Evolutionary conservation across 2,888 invertebrate species (phyloP), one percentile per base, ranked within the genome.

Genomic region (Ernsta delagoae): DNA sequence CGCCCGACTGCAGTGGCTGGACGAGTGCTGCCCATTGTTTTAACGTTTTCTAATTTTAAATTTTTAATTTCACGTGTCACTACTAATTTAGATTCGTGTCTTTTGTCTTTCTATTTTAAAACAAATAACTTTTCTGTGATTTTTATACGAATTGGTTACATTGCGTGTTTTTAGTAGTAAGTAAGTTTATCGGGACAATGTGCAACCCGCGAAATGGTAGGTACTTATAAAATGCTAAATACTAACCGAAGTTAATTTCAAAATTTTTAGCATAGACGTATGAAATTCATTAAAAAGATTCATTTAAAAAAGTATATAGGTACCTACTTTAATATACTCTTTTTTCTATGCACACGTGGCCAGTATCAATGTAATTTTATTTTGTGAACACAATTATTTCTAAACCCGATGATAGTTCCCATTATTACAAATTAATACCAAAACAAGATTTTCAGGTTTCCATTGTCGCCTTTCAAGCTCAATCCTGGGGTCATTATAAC

Each of bases 401-500:
- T 12, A 16, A 43, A 64, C 41, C 48, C 50, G 64, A 67, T 62
- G 50, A 50, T 24, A 70, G 60, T 66, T 67, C 57, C 59, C 31
- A 70, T 57, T 71, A 63, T 66, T 64, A 59, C 61, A 39, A 72
- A 54, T 50, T 63, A 63, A 69, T 69, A 59, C 72, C 70, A 72
- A 81, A 89, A 93, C 93, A 81, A 80, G 93, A 82, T 82, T 76
- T 83, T 83, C 93, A 75, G 77, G 92, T 92, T 88, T 78, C 77
- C 65, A 86, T 90, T 90, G 88, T 87, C 79, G 76, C 70, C 76
- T 81, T 78, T 75, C 82, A 82, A 83, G 82, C 76, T 75, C 75
- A 75, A 79, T 78, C 82, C 84, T 83, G 81, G 89, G 92, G 92
- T 91, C 90, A 92, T 77, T 77, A 78, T 79, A 92, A 92, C 92